These are phyloP conservation scores for Bemisia tabaci DNA, from an alignment of 1,140 invertebrate genomes.

Conservation along the genomic window DNA sequence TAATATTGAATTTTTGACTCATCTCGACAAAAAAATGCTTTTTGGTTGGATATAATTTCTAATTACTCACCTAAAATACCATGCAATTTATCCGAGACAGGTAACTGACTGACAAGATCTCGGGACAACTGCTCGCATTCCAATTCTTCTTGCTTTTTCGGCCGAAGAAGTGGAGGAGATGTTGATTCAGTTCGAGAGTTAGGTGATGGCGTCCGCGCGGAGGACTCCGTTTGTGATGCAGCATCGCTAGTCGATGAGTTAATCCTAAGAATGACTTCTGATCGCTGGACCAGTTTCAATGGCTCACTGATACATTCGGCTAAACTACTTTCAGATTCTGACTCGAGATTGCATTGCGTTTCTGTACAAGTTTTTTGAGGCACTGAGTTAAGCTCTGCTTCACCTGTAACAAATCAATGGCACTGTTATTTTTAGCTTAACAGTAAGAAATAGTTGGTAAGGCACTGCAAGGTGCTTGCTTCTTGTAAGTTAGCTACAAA, in stretches of 20 bases:
- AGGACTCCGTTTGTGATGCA: slow-evolving; percentile 20
- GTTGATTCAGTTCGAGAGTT: slow-evolving; percentile 9
- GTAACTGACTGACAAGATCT: slow-evolving; percentile 54
- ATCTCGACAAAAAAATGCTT: no score
- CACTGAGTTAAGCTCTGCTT: neutral
- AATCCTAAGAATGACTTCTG: slow-evolving; percentile 12
- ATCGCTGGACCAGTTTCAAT: slow-evolving; percentile 6
- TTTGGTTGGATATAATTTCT: no score
- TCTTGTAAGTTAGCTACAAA: no score
- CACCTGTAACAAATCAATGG: no score
- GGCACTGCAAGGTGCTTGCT: no score
- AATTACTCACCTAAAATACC: slow-evolving; percentile 51
- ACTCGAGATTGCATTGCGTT: slow-evolving; percentile 9
- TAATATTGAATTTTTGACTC: no score
- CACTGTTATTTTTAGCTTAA: no score
- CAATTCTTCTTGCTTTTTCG: slow-evolving; percentile 47
- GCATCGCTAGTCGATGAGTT: slow-evolving; percentile 19
- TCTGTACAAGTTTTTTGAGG: slow-evolving; percentile 3
- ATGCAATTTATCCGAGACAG: slow-evolving; percentile 50
- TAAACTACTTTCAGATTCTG: neutral
- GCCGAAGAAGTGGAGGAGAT: slow-evolving; percentile 12
- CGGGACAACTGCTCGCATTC: slow-evolving; percentile 62
- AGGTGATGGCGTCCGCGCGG: slow-evolving; percentile 15
- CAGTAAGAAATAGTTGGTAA: no score
- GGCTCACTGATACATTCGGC: slow-evolving; percentile 8